These are phyloP conservation scores for Liolophura sinensis DNA, from an alignment of 1,140 invertebrate genomes.

Conservation along the genomic window DNA sequence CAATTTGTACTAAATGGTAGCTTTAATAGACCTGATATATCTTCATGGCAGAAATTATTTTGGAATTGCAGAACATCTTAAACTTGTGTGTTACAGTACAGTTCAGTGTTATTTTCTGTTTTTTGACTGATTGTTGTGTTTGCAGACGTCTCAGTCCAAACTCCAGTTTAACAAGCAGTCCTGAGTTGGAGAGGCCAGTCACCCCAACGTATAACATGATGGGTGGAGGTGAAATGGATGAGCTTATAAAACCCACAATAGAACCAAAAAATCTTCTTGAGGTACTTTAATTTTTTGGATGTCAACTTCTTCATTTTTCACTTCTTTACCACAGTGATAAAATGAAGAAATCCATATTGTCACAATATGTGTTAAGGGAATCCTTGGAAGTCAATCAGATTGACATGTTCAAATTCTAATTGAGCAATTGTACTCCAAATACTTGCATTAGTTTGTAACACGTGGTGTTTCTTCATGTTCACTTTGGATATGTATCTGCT, in stretches of 20 bases:
- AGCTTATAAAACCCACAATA: conserved; percentile 30
- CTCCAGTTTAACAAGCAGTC: conserved; percentile 30
- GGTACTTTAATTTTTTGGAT: conserved; percentile 24
- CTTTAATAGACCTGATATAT: no score
- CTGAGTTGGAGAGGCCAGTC: conserved; percentile 31
- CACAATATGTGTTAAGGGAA: no score
- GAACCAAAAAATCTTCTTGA: conserved; percentile 47
- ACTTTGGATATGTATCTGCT: no score
- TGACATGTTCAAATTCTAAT: no score
- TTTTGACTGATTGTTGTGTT: conserved; percentile 1
- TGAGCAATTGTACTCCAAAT: no score
- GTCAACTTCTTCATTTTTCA: background rate
- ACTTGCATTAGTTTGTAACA: no score
- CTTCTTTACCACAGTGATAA: no score
- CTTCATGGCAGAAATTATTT: background rate
- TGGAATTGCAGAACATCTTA: conserved; percentile 6
- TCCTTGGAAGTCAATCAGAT: no score
- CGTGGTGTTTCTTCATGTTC: no score
- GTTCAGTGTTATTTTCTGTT: background rate
- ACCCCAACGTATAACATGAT: conserved; percentile 28
- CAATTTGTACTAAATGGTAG: background rate
- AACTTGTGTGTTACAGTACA: conserved; percentile 17
- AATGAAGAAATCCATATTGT: no score
- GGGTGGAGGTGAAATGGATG: conserved; percentile 16
- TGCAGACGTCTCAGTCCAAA: conserved; percentile 6